phyloP scores from a whole-genome alignment of 2,113 vertebrate species.

The Ictalurus furcatus region DNA sequence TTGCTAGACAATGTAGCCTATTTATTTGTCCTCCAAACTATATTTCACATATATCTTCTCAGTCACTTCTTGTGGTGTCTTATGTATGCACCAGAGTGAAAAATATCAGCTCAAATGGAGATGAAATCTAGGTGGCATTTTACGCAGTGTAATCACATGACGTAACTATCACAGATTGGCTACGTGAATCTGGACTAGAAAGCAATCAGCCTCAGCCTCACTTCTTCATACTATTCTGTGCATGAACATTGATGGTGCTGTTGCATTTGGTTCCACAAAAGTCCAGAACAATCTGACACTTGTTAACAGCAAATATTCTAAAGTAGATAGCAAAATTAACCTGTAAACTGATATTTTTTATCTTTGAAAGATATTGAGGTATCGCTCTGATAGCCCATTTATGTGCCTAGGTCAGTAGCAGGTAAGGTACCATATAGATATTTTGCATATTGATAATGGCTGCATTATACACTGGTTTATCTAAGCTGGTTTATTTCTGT shows the following conservation, averaged over 20 bases:
- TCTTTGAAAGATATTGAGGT: background rate
- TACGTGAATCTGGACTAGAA: background rate
- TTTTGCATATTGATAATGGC: background rate
- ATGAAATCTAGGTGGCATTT: background rate
- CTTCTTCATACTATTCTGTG: background rate
- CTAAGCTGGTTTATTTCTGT: background rate
- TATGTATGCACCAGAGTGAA: background rate
- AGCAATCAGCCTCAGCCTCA: background rate
- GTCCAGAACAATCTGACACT: background rate
- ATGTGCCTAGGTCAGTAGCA: background rate
- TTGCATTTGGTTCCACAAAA: background rate
- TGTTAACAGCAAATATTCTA: background rate
- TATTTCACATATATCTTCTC: background rate
- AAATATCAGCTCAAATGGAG: background rate
- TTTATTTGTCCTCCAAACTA: background rate
- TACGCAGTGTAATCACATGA: background rate
- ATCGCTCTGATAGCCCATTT: background rate
- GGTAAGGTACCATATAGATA: conserved; percentile 19
- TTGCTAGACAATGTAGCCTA: background rate
- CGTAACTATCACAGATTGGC: background rate
- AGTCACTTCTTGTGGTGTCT: background rate
- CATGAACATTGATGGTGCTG: background rate
- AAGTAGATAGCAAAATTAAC: background rate
- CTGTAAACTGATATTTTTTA: background rate
- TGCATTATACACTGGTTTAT: background rate